Conservation (phyloP, 2,797 vertebrate genomes). For the Mus caroli region DNA sequence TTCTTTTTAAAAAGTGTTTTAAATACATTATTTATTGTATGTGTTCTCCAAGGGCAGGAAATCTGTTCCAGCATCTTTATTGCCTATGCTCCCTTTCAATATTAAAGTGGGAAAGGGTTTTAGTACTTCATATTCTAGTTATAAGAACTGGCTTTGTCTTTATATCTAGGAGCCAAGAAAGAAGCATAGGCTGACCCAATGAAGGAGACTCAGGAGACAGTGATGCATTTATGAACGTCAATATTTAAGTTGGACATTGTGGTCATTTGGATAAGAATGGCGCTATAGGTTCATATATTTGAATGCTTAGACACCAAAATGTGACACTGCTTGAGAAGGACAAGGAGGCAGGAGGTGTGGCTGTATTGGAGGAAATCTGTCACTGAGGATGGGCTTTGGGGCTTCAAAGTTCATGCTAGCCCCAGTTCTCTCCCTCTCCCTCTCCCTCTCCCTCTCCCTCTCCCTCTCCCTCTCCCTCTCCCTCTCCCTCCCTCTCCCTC, state of each 20-base stretch:
- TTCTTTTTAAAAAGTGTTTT: not conserved
- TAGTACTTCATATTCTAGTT: not conserved
- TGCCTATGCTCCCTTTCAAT: not conserved
- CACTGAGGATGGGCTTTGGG: not conserved
- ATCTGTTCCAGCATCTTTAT: not conserved
- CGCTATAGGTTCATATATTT: not conserved
- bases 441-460: too few species aligned
- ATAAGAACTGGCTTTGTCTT: not conserved
- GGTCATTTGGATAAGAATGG: not conserved
- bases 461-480: not conserved
- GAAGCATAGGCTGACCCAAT: not conserved
- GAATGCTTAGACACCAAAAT: not conserved
- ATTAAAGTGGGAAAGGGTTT: not conserved
- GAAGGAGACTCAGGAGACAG: not conserved
- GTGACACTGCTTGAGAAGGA: not conserved
- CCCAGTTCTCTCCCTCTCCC: not conserved
- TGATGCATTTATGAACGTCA: not conserved
- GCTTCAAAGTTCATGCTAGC: not conserved
- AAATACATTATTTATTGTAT: not conserved
- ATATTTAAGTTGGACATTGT: not conserved
- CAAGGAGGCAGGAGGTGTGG: not conserved
- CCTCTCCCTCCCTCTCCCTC: too few species aligned
- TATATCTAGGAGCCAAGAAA: not conserved
- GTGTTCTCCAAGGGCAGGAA: fast-evolving
- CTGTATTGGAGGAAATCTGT: too few species aligned